Evolutionary conservation across 2,113 vertebrate species (phyloP).

Genomic region (Paratilapia polleni): DNA sequence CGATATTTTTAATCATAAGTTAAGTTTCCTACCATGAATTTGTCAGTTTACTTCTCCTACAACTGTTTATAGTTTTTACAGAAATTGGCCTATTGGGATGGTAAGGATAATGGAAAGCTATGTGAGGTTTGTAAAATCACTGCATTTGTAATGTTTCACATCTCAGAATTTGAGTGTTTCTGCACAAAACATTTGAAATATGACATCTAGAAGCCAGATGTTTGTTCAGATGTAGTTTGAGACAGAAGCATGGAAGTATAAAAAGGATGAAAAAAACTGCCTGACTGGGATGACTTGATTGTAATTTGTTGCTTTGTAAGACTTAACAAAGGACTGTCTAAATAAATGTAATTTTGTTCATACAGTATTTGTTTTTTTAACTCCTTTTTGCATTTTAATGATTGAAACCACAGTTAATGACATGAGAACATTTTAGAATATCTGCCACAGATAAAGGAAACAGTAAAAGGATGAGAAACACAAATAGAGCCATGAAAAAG

Average conservation of each 20-base stretch:
- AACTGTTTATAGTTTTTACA: neutral
- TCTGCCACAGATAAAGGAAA: rapidly evolving
- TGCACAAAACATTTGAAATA: neutral
- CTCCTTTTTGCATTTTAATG: neutral
- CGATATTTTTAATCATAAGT: too few relatives aligned
- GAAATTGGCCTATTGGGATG: neutral
- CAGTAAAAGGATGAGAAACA: neutral
- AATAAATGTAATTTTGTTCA: too few relatives aligned
- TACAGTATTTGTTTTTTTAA: neutral
- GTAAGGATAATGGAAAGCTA: neutral
- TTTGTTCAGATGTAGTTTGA: neutral
- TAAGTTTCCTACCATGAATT: too few relatives aligned
- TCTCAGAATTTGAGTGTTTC: neutral
- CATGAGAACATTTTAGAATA: neutral
- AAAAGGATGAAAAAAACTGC: too few relatives aligned
- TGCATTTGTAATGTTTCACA: neutral
- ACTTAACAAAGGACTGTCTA: neutral
- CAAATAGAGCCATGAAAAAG: neutral
- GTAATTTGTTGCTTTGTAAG: too few relatives aligned
- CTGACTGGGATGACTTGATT: too few relatives aligned
- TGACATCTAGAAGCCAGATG: neutral
- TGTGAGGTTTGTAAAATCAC: neutral
- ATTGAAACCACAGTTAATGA: neutral
- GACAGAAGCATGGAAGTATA: neutral
- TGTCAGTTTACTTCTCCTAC: too few relatives aligned